These are phyloP conservation scores for Prenolepis imparis DNA, from an alignment of 2,888 invertebrate species.

Conservation along the genomic window DNA sequence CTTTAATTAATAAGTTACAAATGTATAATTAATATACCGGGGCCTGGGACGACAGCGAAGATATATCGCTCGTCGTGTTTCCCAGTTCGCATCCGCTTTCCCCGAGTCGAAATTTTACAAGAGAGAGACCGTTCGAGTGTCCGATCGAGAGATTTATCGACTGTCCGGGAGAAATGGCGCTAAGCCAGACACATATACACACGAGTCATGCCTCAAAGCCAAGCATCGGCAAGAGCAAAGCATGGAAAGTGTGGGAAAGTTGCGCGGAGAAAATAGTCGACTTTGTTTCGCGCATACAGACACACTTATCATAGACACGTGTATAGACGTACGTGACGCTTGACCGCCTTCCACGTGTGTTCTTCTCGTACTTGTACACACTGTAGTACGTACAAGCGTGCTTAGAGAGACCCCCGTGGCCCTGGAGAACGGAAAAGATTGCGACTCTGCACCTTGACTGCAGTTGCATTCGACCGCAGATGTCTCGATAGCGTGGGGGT, in stretches of 20 bases:
- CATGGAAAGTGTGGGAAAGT: slow-evolving; percentile 86
- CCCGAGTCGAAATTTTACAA: slow-evolving; percentile 32
- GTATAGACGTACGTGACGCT: not conserved
- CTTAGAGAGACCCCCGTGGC: slow-evolving; percentile 36
- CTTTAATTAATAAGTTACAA: slow-evolving; percentile 17
- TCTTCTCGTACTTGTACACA: not conserved
- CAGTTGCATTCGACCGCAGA: slow-evolving; percentile 12
- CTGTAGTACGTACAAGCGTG: not conserved
- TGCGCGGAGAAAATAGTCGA: slow-evolving; percentile 82
- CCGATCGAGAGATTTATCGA: slow-evolving; percentile 46
- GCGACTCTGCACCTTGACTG: slow-evolving; percentile 51
- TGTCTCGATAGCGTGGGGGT: slow-evolving; percentile 10
- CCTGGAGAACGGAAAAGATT: slow-evolving; percentile 38
- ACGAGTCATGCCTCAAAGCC: slow-evolving; percentile 23
- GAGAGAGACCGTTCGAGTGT: not conserved
- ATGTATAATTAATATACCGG: not conserved
- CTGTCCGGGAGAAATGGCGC: slow-evolving; percentile 47
- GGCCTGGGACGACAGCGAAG: not conserved
- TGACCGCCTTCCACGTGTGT: slow-evolving; percentile 34
- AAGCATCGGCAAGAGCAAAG: slow-evolving; percentile 60
- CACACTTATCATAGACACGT: slow-evolving; percentile 31
- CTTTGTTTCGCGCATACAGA: slow-evolving; percentile 69
- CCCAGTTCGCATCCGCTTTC: slow-evolving; percentile 22
- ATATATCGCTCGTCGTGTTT: not conserved
- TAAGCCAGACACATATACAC: not conserved